Base-by-base conservation (phyloP, 2,113 vertebrate genomes). In the Stegastes partitus region DNA sequence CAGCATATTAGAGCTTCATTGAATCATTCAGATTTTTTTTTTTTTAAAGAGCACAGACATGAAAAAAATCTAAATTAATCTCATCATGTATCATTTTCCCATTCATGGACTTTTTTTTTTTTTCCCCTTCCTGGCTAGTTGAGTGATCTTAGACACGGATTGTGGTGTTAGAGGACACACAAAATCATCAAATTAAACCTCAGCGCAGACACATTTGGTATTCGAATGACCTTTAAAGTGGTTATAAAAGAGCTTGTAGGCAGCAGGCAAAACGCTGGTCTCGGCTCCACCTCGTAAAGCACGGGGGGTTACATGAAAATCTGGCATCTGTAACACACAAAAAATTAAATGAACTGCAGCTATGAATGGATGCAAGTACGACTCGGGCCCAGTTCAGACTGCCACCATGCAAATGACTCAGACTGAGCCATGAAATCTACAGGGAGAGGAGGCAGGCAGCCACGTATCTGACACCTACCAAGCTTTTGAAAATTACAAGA, bases 141-240 rank as follows among this genome's bases (percentile, higher is more conserved):
- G 10, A 23, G 23, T 37, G 62, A 56, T 23, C 5, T 14, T 18
- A 26, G 28, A 37, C 19, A 54, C 12, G 34, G 34, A 65, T 34
- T 59, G 1, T 2, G 12, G 31, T 11, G 57, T 47, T 51, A 39
- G 11, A 55, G 23, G 47, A 56, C 47, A 39, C 47, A 39, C 59
- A 63, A 4, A 37, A 1, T n/a, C 25, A 31, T 42, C 53, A 31
- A 25, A 77, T 72, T 39, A 82, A 65, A 84, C 31, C 54, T 44
- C 54, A 42, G 11, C 16, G 37, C 34, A 51, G 55, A 54, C 31
- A 14, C 56, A 28, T 51, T 76, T 67, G 42, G 54, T 61, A 49
- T 72, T 55, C 61, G 16, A 15, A 9, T 56, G 74, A 83, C 57
- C 61, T 69, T 78, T 68, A 57, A n/a, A 68, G 50, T 81, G 71